Base-by-base conservation (phyloP, 2,888 invertebrate genomes). In the Meliscaeva auricollis region DNA sequence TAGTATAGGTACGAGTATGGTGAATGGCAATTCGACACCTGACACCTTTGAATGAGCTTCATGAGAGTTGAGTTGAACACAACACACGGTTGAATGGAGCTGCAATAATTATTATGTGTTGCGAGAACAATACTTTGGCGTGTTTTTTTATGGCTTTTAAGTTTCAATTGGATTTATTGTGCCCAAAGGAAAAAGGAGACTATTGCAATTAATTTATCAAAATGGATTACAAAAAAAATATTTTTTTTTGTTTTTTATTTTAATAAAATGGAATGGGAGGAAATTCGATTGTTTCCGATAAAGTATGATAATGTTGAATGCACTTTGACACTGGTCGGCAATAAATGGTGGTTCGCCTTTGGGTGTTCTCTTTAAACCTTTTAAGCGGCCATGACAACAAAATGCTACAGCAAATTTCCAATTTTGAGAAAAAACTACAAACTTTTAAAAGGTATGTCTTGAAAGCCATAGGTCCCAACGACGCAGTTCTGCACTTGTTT, bases 21-120 rank as follows among this genome's bases (percentile, higher is more conserved):
- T 73, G 62, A 80, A 76, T 73, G 81, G 44, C 62, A 8, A 48
- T 81, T 76, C 66, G 76, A 81, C 85, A 85, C 85, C 85, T 85
- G 85, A 81, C 81, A 85, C 85, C 76, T 64, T 64, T 80, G 68
- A 76, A 60, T 60, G 76, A 52, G 46, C 72, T 64, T 46, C 62
- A 15, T n/a, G 3, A 3, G 13, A 17, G 4, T 1, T 4, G 30
- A 11, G 2, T 6, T 17, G 9, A n/a, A 56, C 17, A 8, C 2
- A 35, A 35, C 35, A 11, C 11, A 46, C 32, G 58, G 58, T 66
- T 38, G 48, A 50, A 50, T 66, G 30, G 50, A 50, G 66, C 22
- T 50, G 15, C 35, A 50, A 35, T 66, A 66, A 66, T 66, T 50
- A 50, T 46, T 15, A 2, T 17, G 17, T 8, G 17, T 8, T n/a